These are phyloP conservation scores for Carterocephalus palaemon DNA, from an alignment of 2,888 invertebrate species.

Conservation along the genomic window DNA sequence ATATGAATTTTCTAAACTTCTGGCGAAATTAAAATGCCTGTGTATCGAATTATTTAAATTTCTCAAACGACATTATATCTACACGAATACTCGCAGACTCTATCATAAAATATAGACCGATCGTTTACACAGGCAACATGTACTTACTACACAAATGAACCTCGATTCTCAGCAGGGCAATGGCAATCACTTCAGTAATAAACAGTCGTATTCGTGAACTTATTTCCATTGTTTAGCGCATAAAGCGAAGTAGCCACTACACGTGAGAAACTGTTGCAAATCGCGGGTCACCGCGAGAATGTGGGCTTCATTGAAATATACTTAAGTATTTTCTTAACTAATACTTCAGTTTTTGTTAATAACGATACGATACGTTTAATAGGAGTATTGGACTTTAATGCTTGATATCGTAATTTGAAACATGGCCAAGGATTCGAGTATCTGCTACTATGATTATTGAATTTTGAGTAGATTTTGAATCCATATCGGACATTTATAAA, in stretches of 20 bases:
- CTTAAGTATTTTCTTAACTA: conserved; percentile 15
- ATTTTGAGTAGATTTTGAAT: no score
- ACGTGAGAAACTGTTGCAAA: conserved; percentile 69
- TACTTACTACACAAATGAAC: conserved; percentile 40
- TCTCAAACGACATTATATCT: no score
- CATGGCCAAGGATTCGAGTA: no score
- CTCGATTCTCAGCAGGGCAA: conserved; percentile 50
- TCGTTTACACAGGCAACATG: conserved; percentile 56
- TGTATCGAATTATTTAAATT: no score
- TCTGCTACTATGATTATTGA: no score
- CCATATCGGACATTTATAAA: no score
- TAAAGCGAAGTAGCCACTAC: conserved; percentile 51
- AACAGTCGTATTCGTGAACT: conserved; percentile 50
- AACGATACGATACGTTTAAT: conserved; percentile 7
- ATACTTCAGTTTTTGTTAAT: conserved; percentile 6
- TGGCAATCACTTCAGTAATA: conserved; percentile 47
- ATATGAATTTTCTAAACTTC: background rate
- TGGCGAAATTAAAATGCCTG: no score
- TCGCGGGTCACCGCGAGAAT: conserved; percentile 45
- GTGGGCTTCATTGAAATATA: conserved; percentile 41
- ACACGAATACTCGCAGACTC: no score
- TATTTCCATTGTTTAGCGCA: conserved; percentile 62
- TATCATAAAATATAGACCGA: conserved; percentile 40
- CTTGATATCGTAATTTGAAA: no score
- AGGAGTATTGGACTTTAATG: no score